phyloP scores from a whole-genome alignment of 2,797 vertebrate genomes.

The Antennarius maculatus region DNA sequence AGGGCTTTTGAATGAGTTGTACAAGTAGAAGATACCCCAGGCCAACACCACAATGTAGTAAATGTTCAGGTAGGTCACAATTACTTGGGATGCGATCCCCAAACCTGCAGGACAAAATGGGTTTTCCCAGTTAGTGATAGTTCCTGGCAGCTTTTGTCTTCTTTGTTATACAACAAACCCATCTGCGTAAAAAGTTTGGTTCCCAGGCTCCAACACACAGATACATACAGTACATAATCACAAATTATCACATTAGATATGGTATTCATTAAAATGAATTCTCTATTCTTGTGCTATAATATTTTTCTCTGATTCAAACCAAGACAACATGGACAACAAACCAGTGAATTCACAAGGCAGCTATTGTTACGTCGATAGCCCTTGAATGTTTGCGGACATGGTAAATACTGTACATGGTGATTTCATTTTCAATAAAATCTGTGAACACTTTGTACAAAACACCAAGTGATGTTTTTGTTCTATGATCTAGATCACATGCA shows the following conservation, averaged over 20 bases:
- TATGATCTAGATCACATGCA: too few species aligned
- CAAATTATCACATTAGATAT: too few species aligned
- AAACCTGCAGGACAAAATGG: constrained; percentile 80
- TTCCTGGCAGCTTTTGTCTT: not conserved
- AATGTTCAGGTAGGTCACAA: constrained; percentile 87
- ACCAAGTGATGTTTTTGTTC: too few species aligned
- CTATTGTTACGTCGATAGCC: not conserved
- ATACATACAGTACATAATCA: too few species aligned
- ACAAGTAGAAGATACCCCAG: constrained; percentile 92
- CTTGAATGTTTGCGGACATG: not conserved
- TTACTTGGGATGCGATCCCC: constrained; percentile 89
- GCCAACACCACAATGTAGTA: constrained; percentile 92
- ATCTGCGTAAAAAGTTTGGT: not conserved
- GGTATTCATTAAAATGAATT: not conserved
- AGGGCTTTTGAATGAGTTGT: constrained; percentile 84
- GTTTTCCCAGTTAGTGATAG: constrained; percentile 3
- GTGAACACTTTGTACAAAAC: too few species aligned
- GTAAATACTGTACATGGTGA: not conserved
- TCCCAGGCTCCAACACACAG: not conserved
- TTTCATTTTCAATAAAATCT: not conserved
- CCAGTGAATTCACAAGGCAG: constrained; percentile 2
- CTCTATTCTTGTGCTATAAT: not conserved
- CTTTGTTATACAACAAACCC: constrained; percentile 1
- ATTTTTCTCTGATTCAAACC: not conserved
- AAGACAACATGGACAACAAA: not conserved